Base-by-base conservation (phyloP, 2,797 vertebrate genomes). In the Hapalemur alaotrensis region DNA sequence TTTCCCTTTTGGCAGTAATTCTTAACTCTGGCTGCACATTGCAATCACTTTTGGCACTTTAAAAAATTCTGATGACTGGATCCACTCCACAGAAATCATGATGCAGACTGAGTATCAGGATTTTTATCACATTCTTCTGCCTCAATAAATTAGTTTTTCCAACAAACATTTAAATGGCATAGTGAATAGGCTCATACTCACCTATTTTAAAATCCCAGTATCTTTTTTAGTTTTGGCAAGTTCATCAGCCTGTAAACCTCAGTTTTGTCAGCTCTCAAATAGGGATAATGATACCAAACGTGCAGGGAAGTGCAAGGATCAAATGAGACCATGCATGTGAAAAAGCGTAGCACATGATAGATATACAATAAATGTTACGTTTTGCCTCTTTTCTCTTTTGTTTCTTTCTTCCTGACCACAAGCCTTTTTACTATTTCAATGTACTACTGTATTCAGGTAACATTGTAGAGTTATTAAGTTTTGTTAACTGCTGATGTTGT, bases 371-470 rank as follows among this genome's bases (percentile, higher is more conserved):
- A 91, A 76, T 78, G 20, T 28, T 65, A 43, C 5, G 54, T 46
- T 96, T 85, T 89, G 10, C 2, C 5, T 70, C 9, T 65, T 73
- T 70, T 14, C n/a, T 75, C 57, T 63, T 94, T 70, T 81, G 41
- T 59, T 84, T 92, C 25, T 61, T 69, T 82, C 59, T 93, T 92
- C 75, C n/a, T 86, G 5, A 50, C 13, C 54, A 78, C 5, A 38
- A 97, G 82, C 80, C 92, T 96, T 81, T 94, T 98, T 48, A 97
- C 89, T 97, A 97, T 95, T 86, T 92, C 76, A 96, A 63, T 93
- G 43, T 75, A 50, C 46, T 83, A 30, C 7, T 96, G 43, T 84
- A 97, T 81, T 54, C 14, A 92, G 91, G 61, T 61, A 93, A 97
- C 23, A 97, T 93, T 41, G 72, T 1, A 15, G 59, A 63, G 79